These are phyloP conservation scores for Allygus modestus DNA, from an alignment of 2,888 invertebrate species.

Conservation along the genomic window DNA sequence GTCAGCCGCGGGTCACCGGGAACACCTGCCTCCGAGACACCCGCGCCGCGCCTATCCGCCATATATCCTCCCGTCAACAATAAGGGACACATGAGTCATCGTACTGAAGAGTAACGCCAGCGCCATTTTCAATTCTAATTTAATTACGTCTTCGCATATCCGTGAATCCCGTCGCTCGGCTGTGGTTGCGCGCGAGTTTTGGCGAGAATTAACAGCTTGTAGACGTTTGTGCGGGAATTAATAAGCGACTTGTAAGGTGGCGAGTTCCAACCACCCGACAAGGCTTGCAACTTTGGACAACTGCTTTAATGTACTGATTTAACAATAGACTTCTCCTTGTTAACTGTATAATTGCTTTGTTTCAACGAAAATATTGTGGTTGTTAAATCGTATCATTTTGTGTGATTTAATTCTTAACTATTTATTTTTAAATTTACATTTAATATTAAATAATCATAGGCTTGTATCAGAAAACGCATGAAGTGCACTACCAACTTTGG, in stretches of 20 bases:
- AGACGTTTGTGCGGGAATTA: constrained; percentile 44
- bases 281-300: constrained; percentile 20
- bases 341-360: not conserved
- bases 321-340: not conserved
- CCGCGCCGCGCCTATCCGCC: not conserved
- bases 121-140: constrained; percentile 44
- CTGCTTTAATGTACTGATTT: constrained; percentile 23
- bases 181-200: constrained; percentile 13
- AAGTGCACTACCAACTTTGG: no score
- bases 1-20: not conserved
- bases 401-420: no score
- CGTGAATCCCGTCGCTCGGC: constrained; percentile 11
- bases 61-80: constrained; percentile 14
- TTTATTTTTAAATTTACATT: no score
- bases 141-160: constrained; percentile 46
- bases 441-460: no score
- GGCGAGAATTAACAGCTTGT: constrained; percentile 37
- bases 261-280: not conserved
- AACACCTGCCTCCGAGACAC: not conserved
- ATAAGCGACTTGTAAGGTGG: constrained; percentile 48
- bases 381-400: no score
- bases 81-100: constrained; percentile 18
- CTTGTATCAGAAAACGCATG: no score
- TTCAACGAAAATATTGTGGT: not conserved
- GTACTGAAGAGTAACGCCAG: not conserved